Base-by-base conservation (phyloP, 64 coral and sea anemone genomes). In the Catalaphyllia jardinei region DNA sequence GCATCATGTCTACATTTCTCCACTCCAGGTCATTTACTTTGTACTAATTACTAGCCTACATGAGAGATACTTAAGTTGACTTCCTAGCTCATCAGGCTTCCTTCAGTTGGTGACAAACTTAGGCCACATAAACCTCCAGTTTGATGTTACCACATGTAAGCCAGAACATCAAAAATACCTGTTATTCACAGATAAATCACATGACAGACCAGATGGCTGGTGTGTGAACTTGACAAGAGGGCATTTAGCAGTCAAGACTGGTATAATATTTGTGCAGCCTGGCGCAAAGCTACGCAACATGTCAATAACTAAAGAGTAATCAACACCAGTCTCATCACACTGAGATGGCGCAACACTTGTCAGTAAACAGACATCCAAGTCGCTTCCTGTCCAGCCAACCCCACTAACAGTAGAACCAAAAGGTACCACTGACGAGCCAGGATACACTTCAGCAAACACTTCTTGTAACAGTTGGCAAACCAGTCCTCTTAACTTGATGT, bases 341-440 rank as follows among this genome's bases (percentile, higher is more conserved):
- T 31, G 15, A 61, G 50, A 46, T 33, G 52, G 54, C 2, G 15
- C 54, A 15, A 57, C 54, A 57, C 54, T 15, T 72, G 35, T 89
- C 87, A 59, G 72, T 77, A 54, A 81, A 73, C 93, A 94, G 55
- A 98, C 39, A 69, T 98, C 96, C 31, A 98, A 69, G 74, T 98
- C 96, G 73, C 84, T 86, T 13, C 90, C 91, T 78, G 83, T 94
- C 82, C 93, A 98, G 9, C 96, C 93, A 19, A 95, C 86, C 18
- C 96, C 93, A 94, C 59, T 95, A 17, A 78, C 72, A n/a, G 96
- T 90, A 27, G 96, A 98, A 39, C 96, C 96, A 93, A 92, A 98
- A 17, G 87, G 89, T 18, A 92, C 78, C 19, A 98, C 81, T n/a
- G 86, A 55, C 29, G 65, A 77, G 12, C 52, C 82, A 10, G 69